Evolutionary conservation across 2,113 vertebrate genomes (phyloP).

Genomic region (Acrocephalus arundinaceus): DNA sequence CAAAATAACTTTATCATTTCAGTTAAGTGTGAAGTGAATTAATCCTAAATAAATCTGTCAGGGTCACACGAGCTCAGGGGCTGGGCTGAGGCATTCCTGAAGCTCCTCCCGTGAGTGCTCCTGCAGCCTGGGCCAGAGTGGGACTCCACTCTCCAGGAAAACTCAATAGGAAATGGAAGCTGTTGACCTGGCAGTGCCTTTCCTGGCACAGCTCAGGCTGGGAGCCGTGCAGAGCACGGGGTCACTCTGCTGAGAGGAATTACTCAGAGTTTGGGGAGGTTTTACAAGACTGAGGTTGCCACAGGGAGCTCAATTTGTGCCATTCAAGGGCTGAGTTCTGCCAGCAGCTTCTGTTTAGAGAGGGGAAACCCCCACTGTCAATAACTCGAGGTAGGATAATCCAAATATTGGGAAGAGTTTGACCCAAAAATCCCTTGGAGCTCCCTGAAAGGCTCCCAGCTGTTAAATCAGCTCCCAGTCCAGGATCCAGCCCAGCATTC

Average conservation of each 20-base stretch:
- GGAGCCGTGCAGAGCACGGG: neutral
- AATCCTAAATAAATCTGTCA: neutral
- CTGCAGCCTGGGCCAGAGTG: neutral
- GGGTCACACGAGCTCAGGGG: neutral
- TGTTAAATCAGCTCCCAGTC: neutral
- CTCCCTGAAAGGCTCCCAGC: neutral
- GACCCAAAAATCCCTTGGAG: neutral
- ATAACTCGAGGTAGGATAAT: neutral
- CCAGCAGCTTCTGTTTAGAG: neutral
- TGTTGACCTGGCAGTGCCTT: neutral
- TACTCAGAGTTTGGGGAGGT: accelerated
- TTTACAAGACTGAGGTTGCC: neutral
- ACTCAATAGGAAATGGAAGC: neutral
- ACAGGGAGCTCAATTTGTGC: neutral
- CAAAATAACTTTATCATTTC: neutral
- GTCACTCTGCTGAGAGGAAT: neutral
- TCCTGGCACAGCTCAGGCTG: neutral
- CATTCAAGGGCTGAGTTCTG: neutral
- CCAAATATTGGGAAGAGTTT: neutral
- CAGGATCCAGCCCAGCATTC: neutral
- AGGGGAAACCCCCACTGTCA: neutral
- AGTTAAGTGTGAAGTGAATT: neutral
- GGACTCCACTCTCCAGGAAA: neutral
- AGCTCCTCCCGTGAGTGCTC: neutral
- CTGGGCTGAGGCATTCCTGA: neutral